Base-by-base conservation (phyloP, 2,888 invertebrate species). In the Conops quadrifasciatus region DNA sequence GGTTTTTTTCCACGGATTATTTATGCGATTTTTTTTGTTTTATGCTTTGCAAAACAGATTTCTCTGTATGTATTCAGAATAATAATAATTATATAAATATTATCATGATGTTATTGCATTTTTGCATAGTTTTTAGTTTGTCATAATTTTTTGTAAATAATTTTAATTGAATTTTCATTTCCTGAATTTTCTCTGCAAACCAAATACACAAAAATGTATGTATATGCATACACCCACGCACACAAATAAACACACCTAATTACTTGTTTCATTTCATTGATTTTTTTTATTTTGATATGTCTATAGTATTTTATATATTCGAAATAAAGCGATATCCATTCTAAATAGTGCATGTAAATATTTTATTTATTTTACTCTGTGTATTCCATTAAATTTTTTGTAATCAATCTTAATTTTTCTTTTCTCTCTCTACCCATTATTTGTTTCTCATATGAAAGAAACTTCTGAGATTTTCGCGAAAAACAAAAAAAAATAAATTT, bases 61-160 rank as follows among this genome's bases (percentile, higher is more conserved):
- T 68, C 60, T 60, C 4, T 36, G 36, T 36, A 7, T 36, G 36
- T 36, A 9, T 36, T 16, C 53, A 47, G 19, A 21, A 62, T 45
- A 36, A 21, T 19, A 62, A 66, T 24, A 36, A 15, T 47, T 51
- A 26, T 30, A 21, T n/a, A 53, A 21, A 66, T 68, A 68, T 60
- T 49, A 65, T 36, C 36, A 9, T 36, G 36, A 7, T 36, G 9
- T 7, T 36, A 36, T 7, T 4, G 36, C 9, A n/a, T 66, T 56
- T 58, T 43, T 67, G 15, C 47, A 30, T 59, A 51, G 30, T 36
- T 36, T 45, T 45, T 43, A 58, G 16, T n/a, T 58, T 24, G 21
- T 53, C 13, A 24, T 21, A 11, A 3, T 58, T 53, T 66, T 68
- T 62, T 68, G 68, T 68, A 68, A 49, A 68, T 68, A 68, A 51